A percentile compares a stretch with the other conserved stretches of the same genome.
Conservation (phyloP, 2,113 vertebrate genomes). For the Microtus richardsoni region DNA sequence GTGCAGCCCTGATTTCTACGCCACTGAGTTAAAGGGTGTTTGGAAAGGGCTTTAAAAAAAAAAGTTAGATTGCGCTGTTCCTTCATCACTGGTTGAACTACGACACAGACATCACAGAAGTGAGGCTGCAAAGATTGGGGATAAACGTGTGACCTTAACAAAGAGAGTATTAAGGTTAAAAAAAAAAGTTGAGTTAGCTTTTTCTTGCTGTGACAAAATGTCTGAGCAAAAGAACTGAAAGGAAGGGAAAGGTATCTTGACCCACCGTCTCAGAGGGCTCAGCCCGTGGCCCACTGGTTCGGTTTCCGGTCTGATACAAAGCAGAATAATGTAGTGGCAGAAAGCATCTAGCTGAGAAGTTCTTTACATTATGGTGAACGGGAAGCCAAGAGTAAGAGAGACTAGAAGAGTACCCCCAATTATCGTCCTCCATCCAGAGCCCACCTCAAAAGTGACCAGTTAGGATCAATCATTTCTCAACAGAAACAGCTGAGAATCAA, state of each 20-base stretch:
- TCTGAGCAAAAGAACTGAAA: not conserved
- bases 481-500: not conserved
- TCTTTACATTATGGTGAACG: not conserved
- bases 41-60: not conserved
- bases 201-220: not conserved
- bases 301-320: not conserved
- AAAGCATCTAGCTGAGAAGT: not conserved
- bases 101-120: not conserved
- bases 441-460: not conserved
- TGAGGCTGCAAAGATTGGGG: too few relatives aligned
- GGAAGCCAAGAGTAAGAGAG: not conserved
- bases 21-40: not conserved
- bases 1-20: not conserved
- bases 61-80: not conserved
- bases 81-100: not conserved
- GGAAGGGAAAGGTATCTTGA: not conserved
- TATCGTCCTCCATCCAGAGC: not conserved
- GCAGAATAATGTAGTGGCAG: not conserved
- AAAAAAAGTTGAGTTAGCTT: not conserved
- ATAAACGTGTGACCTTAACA: not conserved
- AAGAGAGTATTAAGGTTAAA: not conserved
- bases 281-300: not conserved
- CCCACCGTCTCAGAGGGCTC: not conserved
- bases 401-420: not conserved
- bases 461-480: not conserved